Evolutionary conservation across 2,888 invertebrate genomes (phyloP), one percentile per base, ranked within the genome.

Genomic region (Creontiades dilutus): DNA sequence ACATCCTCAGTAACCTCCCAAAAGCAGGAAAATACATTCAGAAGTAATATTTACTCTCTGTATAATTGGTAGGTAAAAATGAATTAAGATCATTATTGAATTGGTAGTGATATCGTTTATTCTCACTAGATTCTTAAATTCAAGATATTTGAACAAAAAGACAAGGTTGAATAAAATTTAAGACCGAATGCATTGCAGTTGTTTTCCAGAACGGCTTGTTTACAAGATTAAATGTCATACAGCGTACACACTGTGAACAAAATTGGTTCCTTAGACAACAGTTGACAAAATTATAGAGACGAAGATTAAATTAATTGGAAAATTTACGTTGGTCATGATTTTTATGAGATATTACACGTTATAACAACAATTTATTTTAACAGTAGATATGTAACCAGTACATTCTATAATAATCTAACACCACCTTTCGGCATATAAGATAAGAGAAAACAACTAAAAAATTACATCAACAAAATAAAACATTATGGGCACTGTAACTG

Each of bases 331-430:
- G 82, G 82, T 82, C 82, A 82, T 68, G 82, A 82, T 82, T 82
- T 37, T 82, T 52, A 48, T 82, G 47, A 68, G 68, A 68, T 68
- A 19, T 19, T 23, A 68, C 27, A 82, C 82, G 27, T 82, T 52
- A 82, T 55, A 82, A 82, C 48, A 82, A 48, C 48, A 46, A 80
- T 80, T 82, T 19, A 81, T 86, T 86, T 68, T 27, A 89, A 89
- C 89, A 90, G 88, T 88, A 89, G 90, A 90, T 90, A 90, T 90
- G 90, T 90, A 82, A 85, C 90, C 86, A 90, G 87, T 90, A 90
- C 90, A 87, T 75, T 88, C 90, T 90, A 90, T 82, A 76, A 82
- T 61, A 78, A 78, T 87, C 86, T 86, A 86, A 86, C 86, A 75
- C 75, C 86, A 47, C 75, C 52, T 82, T 52, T 23, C 46, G 47